Conservation (phyloP, 1,140 invertebrate genomes). For the Aleiodes sp. region DNA sequence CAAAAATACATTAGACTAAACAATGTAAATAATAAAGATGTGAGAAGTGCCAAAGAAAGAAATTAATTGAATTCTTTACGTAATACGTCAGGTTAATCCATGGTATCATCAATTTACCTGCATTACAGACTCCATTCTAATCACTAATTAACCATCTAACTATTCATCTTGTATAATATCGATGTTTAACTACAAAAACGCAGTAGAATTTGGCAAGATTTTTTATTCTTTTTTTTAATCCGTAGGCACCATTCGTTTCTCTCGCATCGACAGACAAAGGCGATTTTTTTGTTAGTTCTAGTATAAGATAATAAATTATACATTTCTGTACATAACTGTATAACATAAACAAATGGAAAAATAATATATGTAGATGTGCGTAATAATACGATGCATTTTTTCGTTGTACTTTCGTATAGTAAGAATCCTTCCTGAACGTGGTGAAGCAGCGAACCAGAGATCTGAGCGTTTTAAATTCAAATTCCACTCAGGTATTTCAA, state of each 20-base stretch:
- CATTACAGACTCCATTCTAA: not conserved
- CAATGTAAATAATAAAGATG: slow-evolving; percentile 36
- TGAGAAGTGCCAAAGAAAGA: slow-evolving; percentile 50
- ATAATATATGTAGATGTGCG: slow-evolving; percentile 1
- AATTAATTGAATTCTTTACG: not conserved
- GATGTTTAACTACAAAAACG: not conserved
- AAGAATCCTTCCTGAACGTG: not conserved
- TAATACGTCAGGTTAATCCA: not conserved
- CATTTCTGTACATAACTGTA: slow-evolving; percentile 25
- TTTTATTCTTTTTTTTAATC: not conserved
- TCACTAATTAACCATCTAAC: not conserved
- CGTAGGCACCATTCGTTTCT: not conserved
- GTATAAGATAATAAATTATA: not conserved
- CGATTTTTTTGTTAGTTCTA: not conserved
- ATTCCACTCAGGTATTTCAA: no score
- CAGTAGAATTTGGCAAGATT: not conserved
- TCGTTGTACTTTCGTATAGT: not conserved
- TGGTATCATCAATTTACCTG: not conserved
- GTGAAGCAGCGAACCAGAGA: no score
- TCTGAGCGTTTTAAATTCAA: no score
- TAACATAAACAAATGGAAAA: not conserved
- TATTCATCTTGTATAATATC: not conserved
- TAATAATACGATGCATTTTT: not conserved
- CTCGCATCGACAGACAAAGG: not conserved
- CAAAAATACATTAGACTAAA: not conserved